Percentiles rank a stretch among this genome's conserved stretches.
phyloP scores from a whole-genome alignment of 1,140 invertebrate genomes.

The Parasteatoda tepidariorum region DNA sequence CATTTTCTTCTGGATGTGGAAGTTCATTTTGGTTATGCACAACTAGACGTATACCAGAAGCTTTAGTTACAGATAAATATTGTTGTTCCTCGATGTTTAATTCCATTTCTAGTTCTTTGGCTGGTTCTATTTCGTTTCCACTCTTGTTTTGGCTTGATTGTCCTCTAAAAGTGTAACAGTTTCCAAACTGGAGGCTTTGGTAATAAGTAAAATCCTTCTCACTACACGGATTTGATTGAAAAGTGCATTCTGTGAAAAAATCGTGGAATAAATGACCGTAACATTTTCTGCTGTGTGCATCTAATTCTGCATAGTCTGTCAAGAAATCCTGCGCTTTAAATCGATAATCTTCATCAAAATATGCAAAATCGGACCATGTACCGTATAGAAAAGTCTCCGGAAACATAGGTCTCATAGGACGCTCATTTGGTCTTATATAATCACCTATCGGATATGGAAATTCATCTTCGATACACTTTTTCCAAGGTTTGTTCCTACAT shows the following conservation, averaged over 20 bases:
- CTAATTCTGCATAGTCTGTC: background rate
- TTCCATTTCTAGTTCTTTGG: background rate
- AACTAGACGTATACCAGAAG: conserved; percentile 66
- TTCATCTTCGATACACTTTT: background rate
- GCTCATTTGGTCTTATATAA: no score
- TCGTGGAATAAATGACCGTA: background rate
- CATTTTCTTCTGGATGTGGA: conserved; percentile 69
- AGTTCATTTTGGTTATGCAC: conserved; percentile 66
- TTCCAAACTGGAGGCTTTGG: conserved; percentile 10
- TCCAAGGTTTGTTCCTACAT: background rate
- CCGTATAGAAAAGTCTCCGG: background rate
- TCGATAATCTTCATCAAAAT: no score
- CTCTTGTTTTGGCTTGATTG: background rate
- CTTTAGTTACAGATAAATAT: conserved; percentile 66
- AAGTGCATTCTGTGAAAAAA: background rate
- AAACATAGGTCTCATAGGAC: background rate
- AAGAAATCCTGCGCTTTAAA: background rate
- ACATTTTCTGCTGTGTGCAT: background rate
- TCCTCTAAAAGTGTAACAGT: conserved; percentile 4
- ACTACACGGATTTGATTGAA: background rate
- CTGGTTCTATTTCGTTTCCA: background rate
- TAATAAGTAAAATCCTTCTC: background rate
- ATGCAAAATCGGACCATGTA: background rate
- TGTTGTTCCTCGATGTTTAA: conserved; percentile 65
- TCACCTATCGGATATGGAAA: background rate